Base-by-base conservation (phyloP, 2,888 invertebrate species). In the Galeruca laticollis region DNA sequence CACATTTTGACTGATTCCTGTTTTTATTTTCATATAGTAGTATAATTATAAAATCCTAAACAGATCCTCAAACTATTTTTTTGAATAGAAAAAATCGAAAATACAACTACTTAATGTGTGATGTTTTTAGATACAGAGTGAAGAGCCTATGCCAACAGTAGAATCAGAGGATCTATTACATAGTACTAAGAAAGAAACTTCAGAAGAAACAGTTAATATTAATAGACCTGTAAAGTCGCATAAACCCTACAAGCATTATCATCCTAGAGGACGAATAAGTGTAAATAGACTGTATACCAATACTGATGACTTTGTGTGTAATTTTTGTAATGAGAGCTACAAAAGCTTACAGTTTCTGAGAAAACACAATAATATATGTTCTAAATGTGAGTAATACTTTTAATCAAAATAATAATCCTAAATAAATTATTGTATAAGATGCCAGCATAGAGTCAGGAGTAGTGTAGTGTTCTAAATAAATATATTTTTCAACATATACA, bases 321-420 rank as follows among this genome's bases (percentile, higher is more conserved):
- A 80, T 59, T 80, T 80, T 69, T 80, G 80, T 70, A 77, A 77
- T 51, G 62, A 74, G 15, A 59, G 77, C 1, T 81, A 80, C 60
- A 76, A 72, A 37, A 78, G 77, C 59, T 73, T 81, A 57, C 80
- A 80, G 51, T 72, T 72, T 51, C 66, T 81, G 63, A 69, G 80
- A 54, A 79, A 75, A 61, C 80, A 80, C 62, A 80, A 80, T 69
- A 77, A 76, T 52, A 72, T 73, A 18, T 80, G 80, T 76, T 77
- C 76, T 35, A 80, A 78, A 76, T 73, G 79, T 79, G 60, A 73
- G 73, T 70, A 33, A 20, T 21, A 13, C 37, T 57, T 37, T 35
- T 15, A 33, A 20, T 6, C 15, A 15, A 47, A 18, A 15, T 15
- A 37, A 8, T 6, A 31, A 20, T n/a, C 6, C 47, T 6, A 51